Evolutionary conservation across 1,140 invertebrate species (phyloP).

Genomic region (Ips nitidus): DNA sequence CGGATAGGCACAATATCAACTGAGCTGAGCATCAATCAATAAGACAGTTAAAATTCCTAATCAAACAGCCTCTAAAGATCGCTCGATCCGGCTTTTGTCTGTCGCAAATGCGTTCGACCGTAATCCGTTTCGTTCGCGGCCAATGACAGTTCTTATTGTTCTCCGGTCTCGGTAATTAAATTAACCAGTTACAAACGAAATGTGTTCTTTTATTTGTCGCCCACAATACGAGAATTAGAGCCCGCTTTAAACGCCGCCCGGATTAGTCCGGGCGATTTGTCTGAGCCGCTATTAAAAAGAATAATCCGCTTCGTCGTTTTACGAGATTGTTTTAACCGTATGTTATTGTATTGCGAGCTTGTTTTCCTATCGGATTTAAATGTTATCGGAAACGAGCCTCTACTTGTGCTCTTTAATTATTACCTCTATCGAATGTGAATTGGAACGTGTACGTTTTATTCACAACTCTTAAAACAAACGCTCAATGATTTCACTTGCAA

Average conservation of each 20-base stretch:
- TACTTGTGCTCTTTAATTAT: too few relatives aligned
- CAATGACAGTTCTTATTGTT: conserved; percentile 34
- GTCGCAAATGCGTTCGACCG: conserved; percentile 29
- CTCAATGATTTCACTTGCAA: too few relatives aligned
- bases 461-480: too few relatives aligned
- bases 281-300: conserved; percentile 12
- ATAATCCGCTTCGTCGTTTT: not conserved
- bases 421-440: too few relatives aligned
- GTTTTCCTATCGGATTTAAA: too few relatives aligned
- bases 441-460: too few relatives aligned
- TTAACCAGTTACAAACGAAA: conserved; percentile 29
- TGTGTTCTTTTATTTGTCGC: conserved; percentile 33
- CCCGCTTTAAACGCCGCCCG: conserved; percentile 24
- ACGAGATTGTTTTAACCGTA: not conserved
- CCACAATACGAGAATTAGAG: conserved; percentile 32
- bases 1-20: too few relatives aligned
- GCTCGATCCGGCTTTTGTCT: conserved; percentile 29
- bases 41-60: conserved; percentile 20
- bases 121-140: conserved; percentile 32
- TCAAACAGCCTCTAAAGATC: conserved; percentile 24
- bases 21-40: not conserved
- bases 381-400: too few relatives aligned
- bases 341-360: too few relatives aligned
- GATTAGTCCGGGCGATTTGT: conserved; percentile 27
- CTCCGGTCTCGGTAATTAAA: conserved; percentile 24